phyloP scores from a whole-genome alignment of 1,140 invertebrate species.

The Brachionus angularis region DNA sequence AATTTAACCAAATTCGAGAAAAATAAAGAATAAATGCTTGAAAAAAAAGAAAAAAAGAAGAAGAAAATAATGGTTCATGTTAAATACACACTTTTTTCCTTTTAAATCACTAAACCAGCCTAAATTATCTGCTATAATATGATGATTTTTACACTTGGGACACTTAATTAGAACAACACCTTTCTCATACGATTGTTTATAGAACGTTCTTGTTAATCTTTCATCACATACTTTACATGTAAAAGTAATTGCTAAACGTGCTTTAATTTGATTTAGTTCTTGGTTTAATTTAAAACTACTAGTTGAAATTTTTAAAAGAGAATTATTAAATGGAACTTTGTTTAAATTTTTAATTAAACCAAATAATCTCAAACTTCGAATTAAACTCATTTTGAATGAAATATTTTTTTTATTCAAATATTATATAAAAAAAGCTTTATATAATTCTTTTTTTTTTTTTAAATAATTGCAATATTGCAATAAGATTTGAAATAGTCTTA shows the following conservation, averaged over 20 bases:
- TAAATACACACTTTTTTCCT: conserved; percentile 61
- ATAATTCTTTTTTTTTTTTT: not conserved
- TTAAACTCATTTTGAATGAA: no score
- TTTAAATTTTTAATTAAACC: no score
- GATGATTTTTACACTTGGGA: conserved; percentile 75
- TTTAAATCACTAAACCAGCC: conserved; percentile 77
- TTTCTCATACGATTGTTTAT: conserved; percentile 75
- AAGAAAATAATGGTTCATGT: no score
- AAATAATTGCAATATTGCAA: not conserved
- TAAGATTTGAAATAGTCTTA: no score
- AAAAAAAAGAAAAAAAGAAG: no score
- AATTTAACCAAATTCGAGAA: not conserved
- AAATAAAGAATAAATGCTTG: conserved; percentile 23
- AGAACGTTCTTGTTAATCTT: conserved; percentile 71
- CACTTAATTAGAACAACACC: conserved; percentile 83
- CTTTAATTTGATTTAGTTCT: not conserved
- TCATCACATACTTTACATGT: conserved; percentile 79
- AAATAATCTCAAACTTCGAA: no score
- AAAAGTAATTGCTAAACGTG: conserved; percentile 57
- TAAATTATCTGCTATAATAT: conserved; percentile 85
- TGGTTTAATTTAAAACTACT: no score
- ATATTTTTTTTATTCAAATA: no score
- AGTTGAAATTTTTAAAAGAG: no score
- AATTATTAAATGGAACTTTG: no score
- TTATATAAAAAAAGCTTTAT: no score